Base-by-base conservation (phyloP, 2,113 vertebrate genomes). In the Fulica atra region DNA sequence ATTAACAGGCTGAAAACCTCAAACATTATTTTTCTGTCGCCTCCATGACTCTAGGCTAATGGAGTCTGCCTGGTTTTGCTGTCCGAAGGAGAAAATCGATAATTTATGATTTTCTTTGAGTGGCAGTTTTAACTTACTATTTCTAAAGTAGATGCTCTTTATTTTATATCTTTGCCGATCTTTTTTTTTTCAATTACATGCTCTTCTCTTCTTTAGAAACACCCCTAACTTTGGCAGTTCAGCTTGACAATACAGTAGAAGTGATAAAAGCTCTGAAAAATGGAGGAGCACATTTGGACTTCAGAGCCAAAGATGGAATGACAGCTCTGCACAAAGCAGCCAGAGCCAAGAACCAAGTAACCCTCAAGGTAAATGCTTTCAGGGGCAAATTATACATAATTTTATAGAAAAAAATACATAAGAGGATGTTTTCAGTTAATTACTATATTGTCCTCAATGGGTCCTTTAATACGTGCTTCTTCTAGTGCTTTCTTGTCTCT, bases 251-350 rank as follows among this genome's bases (percentile, higher is more conserved):
- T 46, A 73, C 97, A 3, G 93, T 89, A 76, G 99, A 99, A 88
- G 86, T 98, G 66, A 99, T 99, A 92, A 99, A 99, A 94, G 98
- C 98, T 10, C 98, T 99, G 84, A 98, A 95, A 91, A 99, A 98
- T 1, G 99, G 99, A 57, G 99, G 99, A 21, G 99, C 99, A 25
- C 99, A 99, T 94, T 97, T 99, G 96, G 99, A 99, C 96, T 99
- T 99, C 98, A 98, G 99, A 57, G 98, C 99, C 95, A 99, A 97
- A 86, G 99, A 99, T 4, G 99, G 99, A 16, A 98, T 99, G 98
- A 99, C 99, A 0, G 98, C 99, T 28, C 97, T 99, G 50, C 99
- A 99, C 97, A 99, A 99, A 97, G 99, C 99, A 5, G 99, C 99
- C 2, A 96, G 98, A 14, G 95, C 98, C 87, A 98, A 98, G 96